Base-by-base conservation (phyloP, 2,113 vertebrate genomes). In the Hippocampus mohnikei region DNA sequence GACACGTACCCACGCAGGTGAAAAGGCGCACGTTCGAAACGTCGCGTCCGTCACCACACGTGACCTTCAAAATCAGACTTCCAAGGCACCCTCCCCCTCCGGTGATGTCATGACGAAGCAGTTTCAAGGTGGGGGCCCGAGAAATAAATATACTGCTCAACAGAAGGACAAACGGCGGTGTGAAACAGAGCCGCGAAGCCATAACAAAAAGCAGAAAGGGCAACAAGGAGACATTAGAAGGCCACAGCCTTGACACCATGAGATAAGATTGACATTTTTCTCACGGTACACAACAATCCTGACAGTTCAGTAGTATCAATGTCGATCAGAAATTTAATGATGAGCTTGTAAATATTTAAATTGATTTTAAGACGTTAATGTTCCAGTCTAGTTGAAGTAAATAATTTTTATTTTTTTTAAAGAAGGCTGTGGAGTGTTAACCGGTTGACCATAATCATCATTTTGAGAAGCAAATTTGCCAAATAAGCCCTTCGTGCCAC, bases 241-340 rank as follows among this genome's bases (percentile, higher is more conserved):
- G 64, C 27, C 40, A 6, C 20, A 58, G 16, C 72, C 50, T 72
- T 63, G 63, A 8, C 42, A 60, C 66, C 44, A 70, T 3, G 0
- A 70, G 58, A 78, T 72, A 66, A 83, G 74, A 83, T 78, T 70
- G 81, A 71, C 56, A 52, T 2, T 25, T 56, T 40, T 46, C 53
- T 20, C 55, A 55, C 16, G 71, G 78, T 69, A 37, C 69, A 74
- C 71, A 64, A 71, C 71, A 44, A 25, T 59, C 25, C 21, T 2
- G 21, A 27, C 0, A 2, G 58, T 71, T 67, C 55, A 65, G 59
- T 21, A 3, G 15, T 27, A 7, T 29, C 1, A 10, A 67, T 23
- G 64, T 61, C 4, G 15, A 2, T 16, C 20, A 2, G 25, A 27
- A 60, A 60, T 60, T 16, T 33, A 60, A 9, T 20, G 58, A 29